Evolutionary conservation across 2,797 vertebrate genomes (phyloP), one percentile per base, ranked within the genome.

Genomic region (Poecile montanus): DNA sequence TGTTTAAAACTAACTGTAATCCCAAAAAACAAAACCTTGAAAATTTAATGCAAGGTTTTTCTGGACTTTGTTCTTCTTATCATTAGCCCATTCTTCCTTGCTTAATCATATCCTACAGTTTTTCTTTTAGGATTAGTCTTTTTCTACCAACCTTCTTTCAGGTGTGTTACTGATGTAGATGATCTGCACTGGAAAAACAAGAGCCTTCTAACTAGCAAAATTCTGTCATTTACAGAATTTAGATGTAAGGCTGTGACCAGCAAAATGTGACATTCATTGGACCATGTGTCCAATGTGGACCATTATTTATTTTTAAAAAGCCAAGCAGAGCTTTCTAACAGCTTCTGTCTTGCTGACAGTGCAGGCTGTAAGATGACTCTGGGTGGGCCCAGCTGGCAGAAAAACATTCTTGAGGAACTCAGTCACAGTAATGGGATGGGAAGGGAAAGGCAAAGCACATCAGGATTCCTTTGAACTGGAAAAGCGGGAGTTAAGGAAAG

Each of bases 181-280:
- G 17, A 88, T 40, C 58, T 54, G 62, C 20, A 32, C 6, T 65
- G 51, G 1, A 32, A 47, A 74, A 78, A 86, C 61, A 80, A 61
- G 4, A 51, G 48, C 25, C 7, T 66, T 66, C n/a, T 66, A 57
- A 61, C 10, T 45, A 57, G 44, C 2, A 70, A 57, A 65, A 58
- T 45, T 38, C 19, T 65, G 51, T 45, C 16, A 50, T 45, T 58
- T 45, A 7, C 38, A 45, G 60, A 47, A 70, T 0, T 34, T 40
- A 20, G 9, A 23, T 11, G 4, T 58, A 65, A n/a, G 8, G 20
- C 23, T 45, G 45, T 0, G 0, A 25, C 22, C 38, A 66, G 9
- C 32, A 51, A 72, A 38, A 29, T 45, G 36, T 66, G n/a, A 45
- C 27, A 14, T 73, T 45, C n/a, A 17, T 2, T n/a, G 17, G 38